Evolutionary conservation across 2,797 vertebrate genomes (phyloP), one percentile per base, ranked within the genome.

Genomic region (Apodemus agrarius): DNA sequence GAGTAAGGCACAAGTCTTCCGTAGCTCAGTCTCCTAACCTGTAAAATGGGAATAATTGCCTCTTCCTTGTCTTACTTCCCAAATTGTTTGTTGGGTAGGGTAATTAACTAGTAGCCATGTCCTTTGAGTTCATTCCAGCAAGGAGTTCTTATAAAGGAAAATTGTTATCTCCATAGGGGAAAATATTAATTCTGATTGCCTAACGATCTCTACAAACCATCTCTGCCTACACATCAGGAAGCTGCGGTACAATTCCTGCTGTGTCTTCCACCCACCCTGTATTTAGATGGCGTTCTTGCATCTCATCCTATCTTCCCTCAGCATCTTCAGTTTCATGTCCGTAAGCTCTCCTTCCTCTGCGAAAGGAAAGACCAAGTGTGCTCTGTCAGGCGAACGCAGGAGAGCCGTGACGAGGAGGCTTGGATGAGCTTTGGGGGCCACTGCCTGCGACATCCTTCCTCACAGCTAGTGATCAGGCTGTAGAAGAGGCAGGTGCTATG

Each of bases 71-170:
- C 87, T 63, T 90, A 57, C 59, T 72, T 92, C 40, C 52, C 85
- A 76, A 65, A 90, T 83, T 85, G 69, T 96, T 95, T 29, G 12
- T 79, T 90, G 93, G 90, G 91, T 83, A 93, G 93, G 52, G 93
- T 94, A 94, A 93, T 89, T 94, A 93, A 91, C 43, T 37, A 90
- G 85, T 54, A 57, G 43, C 57, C 46, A 90, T 54, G 12, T 89
- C 84, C 94, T 97, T 91, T 97, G 94, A 97, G 90, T 78, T 95
- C 67, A 76, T 94, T 57, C 96, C 88, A 97, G 89, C 52, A 94
- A 83, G 78, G 85, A 94, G 34, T 9, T 34, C 94, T 96, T 81
- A 72, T 90, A 94, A 96, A 94, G 93, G 96, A 80, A 79, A 94
- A 90, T 49, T 76, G 67, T 95, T 96, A 96, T 97, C 95, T 96